phyloP scores from a whole-genome alignment of 2,888 invertebrate genomes.

The Hedya salicella region DNA sequence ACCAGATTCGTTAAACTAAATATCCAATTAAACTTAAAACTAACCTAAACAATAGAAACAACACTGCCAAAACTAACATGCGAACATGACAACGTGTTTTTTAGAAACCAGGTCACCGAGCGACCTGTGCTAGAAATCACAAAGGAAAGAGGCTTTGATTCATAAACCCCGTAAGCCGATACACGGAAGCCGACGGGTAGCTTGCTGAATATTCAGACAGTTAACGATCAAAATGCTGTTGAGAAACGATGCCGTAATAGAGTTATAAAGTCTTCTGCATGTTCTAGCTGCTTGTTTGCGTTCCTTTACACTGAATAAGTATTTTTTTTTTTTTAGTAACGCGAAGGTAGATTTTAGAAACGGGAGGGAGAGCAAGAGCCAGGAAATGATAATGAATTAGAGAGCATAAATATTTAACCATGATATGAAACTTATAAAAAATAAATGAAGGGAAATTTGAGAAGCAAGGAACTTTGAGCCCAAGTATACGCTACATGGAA shows the following conservation, averaged over 20 bases:
- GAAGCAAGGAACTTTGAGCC: too few species aligned
- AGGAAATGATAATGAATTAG: too few species aligned
- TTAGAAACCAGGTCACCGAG: conserved; percentile 23
- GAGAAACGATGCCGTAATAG: conserved; percentile 21
- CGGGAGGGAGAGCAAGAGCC: background rate
- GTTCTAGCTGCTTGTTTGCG: conserved; percentile 8
- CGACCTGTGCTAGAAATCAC: conserved; percentile 33
- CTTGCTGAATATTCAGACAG: conserved; percentile 23
- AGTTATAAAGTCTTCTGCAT: conserved; percentile 5
- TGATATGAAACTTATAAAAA: too few species aligned
- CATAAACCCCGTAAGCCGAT: conserved; percentile 39
- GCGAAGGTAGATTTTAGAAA: background rate
- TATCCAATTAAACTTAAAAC: background rate
- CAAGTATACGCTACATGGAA: too few species aligned
- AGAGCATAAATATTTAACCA: too few species aligned
- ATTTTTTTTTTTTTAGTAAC: too few species aligned
- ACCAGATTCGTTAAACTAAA: background rate
- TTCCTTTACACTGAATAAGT: background rate
- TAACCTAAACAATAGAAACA: conserved; percentile 5
- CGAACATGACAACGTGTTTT: conserved; percentile 22
- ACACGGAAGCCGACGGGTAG: conserved; percentile 28
- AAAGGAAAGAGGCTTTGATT: conserved; percentile 34
- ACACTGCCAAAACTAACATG: conserved; percentile 9
- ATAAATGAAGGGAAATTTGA: too few species aligned
- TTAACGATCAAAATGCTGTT: conserved; percentile 21